Base-by-base conservation (phyloP, 2,797 vertebrate genomes). In the Nannoperca australis region DNA sequence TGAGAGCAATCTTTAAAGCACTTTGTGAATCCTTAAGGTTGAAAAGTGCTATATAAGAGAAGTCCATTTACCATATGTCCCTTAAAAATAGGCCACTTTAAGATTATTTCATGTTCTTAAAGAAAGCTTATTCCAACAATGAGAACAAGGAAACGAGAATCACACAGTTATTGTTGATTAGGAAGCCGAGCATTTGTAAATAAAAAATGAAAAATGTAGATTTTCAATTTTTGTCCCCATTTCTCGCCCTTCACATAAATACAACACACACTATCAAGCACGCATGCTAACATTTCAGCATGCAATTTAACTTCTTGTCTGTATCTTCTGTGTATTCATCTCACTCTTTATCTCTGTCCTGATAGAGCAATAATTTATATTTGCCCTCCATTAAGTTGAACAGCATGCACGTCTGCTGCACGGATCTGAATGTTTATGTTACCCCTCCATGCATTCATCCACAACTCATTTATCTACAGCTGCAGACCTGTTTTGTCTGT, bases 331-430 rank as follows among this genome's bases (percentile, higher is more conserved):
- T 50, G 27, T 53, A 17, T 72, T 76, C 22, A 55, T 49, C 36
- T 75, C n/a, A 13, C 53, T 73, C 17, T 53, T 50, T 44, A 63
- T 73, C 65, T 70, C 50, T 72, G n/a, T 5, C 1, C 69, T 66
- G 50, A 82, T 75, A 42, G 44, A 69, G 53, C 24, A 45, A 42
- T 38, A 78, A 70, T 63, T 53, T 61, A 67, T 60, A 73, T 88
- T 79, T 76, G 47, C 69, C 73, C 79, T 74, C 59, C 72, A 86
- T 90, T 88, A 80, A 66, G 36, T 44, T 62, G 53, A 88, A 73
- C 81, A 72, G 49, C 79, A 70, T 64, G 73, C 68, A 60, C 24
- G 36, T 73, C 58, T 44, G 50, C 69, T 82, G 70, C 70, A 66
- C 66, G 18, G 32, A 64, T 74, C 70, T 80, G 40, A 54, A 73